Evolutionary conservation across 2,113 vertebrate genomes (phyloP).

Genomic region (Nipponia nippon): DNA sequence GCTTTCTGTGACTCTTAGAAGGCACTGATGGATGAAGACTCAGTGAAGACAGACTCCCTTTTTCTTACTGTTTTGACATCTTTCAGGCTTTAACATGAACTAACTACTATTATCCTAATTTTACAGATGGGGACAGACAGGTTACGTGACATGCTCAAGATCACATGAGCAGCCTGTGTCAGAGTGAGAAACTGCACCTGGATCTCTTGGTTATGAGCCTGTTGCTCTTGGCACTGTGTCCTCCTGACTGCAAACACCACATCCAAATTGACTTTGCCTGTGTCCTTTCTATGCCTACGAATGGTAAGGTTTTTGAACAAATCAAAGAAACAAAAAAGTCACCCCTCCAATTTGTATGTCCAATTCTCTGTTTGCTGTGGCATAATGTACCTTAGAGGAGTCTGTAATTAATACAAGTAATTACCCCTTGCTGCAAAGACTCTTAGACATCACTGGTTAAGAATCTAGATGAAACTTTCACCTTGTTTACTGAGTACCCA

Average conservation of each 20-base stretch:
- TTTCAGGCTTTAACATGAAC: background rate
- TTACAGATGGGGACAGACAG: background rate
- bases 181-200: background rate
- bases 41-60: background rate
- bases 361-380: background rate
- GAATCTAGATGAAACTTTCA: conserved; percentile 36
- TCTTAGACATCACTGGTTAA: background rate
- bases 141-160: background rate
- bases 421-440: conserved; percentile 20
- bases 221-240: background rate
- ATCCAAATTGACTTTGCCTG: background rate
- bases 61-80: background rate
- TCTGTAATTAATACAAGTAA: conserved; percentile 49
- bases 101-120: background rate
- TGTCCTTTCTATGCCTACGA: background rate
- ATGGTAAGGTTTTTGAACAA: background rate
- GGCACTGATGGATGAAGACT: background rate
- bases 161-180: background rate
- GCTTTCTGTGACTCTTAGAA: background rate
- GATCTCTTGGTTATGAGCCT: background rate
- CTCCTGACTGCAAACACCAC: background rate
- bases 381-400: conserved; percentile 7
- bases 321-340: conserved; percentile 6
- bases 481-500: background rate
- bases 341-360: background rate